Evolutionary conservation across 2,113 vertebrate genomes (phyloP).

Genomic region (Pangasianodon gigas): DNA sequence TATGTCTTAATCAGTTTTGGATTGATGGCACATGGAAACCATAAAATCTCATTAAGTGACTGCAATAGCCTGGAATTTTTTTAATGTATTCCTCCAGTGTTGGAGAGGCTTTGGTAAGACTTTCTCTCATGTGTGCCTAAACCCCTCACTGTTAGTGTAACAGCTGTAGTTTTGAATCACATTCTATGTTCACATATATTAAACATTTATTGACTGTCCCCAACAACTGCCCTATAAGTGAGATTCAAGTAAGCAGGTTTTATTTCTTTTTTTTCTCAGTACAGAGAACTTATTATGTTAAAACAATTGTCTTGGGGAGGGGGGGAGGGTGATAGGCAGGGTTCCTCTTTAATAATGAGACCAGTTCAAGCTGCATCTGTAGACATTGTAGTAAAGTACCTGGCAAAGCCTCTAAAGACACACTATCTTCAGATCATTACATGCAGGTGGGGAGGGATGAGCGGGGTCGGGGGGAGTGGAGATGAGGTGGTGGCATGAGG

Average conservation of each 20-base stretch:
- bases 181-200: not conserved
- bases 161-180: not conserved
- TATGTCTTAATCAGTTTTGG: not conserved
- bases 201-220: not conserved
- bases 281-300: not conserved
- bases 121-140: not conserved
- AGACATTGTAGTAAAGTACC: conserved; percentile 17
- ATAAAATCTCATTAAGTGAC: not conserved
- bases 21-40: not conserved
- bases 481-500: conserved; percentile 9
- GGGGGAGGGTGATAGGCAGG: not conserved
- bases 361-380: conserved; percentile 4
- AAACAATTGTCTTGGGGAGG: not conserved
- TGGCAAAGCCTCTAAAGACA: not conserved
- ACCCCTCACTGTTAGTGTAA: not conserved
- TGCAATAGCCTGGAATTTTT: not conserved
- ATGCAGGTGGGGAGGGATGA: conserved; percentile 12
- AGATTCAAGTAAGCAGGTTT: not conserved
- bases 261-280: not conserved
- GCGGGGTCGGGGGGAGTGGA: not conserved
- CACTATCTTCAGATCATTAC: conserved; percentile 14
- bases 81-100: not conserved
- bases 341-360: conserved; percentile 5
- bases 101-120: not conserved
- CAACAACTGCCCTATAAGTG: not conserved